A percentile compares a stretch with the other conserved stretches of the same genome.
Evolutionary conservation across 2,113 vertebrate genomes (phyloP).

Genomic region (Daubentonia madagascariensis): DNA sequence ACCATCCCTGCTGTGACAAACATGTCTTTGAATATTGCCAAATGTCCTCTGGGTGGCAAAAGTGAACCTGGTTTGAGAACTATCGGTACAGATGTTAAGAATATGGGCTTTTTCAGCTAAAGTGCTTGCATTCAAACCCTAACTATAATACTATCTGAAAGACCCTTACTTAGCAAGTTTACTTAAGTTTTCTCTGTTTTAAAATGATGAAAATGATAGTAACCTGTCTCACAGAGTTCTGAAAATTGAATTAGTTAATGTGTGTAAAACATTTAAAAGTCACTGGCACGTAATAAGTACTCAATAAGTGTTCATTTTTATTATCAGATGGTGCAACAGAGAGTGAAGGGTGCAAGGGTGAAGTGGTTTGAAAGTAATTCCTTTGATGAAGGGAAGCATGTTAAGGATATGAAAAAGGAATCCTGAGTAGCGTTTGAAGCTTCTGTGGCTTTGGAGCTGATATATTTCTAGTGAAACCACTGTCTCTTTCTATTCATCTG

Average conservation of each 20-base stretch:
- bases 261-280: background rate
- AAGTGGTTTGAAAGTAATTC: constrained; percentile 31
- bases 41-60: background rate
- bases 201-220: background rate
- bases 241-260: constrained; percentile 8
- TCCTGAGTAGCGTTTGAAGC: background rate
- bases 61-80: background rate
- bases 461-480: background rate
- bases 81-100: background rate
- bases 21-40: background rate
- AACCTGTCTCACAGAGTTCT: background rate
- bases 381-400: background rate
- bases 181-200: constrained; percentile 31
- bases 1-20: background rate
- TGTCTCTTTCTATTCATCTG: background rate
- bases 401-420: background rate
- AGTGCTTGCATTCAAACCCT: background rate
- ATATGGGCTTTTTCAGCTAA: background rate
- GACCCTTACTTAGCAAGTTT: background rate
- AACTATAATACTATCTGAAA: background rate
- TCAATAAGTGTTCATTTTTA: background rate
- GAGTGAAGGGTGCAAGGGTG: background rate
- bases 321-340: background rate
- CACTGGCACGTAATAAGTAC: background rate
- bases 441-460: background rate